phyloP scores from a whole-genome alignment of 2,888 invertebrate species.

The Crematogaster levior region DNA sequence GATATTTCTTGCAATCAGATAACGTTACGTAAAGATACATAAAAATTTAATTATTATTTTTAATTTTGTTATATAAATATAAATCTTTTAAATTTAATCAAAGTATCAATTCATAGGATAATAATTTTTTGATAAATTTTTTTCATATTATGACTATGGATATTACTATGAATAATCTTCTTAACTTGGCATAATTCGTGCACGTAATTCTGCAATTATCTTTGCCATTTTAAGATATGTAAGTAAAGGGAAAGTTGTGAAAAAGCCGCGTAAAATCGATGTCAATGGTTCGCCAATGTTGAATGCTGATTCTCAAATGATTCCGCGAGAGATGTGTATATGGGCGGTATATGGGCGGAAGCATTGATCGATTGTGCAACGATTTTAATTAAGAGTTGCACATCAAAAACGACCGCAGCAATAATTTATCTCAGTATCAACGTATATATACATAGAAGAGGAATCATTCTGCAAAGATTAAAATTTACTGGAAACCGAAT shows the following conservation, averaged over 20 bases:
- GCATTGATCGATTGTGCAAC: slow-evolving; percentile 37
- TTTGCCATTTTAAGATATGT: not conserved
- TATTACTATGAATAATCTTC: not conserved
- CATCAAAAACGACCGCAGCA: slow-evolving; percentile 25
- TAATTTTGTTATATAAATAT: slow-evolving; percentile 21
- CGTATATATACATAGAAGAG: not conserved
- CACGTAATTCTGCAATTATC: slow-evolving; percentile 30
- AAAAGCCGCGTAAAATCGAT: not conserved
- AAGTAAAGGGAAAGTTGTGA: not conserved
- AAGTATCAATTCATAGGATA: slow-evolving; percentile 1
- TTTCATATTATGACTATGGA: not conserved
- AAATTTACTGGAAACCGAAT: slow-evolving; percentile 20
- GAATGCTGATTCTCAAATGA: slow-evolving; percentile 65
- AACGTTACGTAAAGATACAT: not conserved
- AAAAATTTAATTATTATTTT: slow-evolving; percentile 14
- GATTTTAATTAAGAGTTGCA: slow-evolving; percentile 36
- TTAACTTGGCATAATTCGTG: not conserved
- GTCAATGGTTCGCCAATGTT: not conserved
- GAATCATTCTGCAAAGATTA: slow-evolving; percentile 44
- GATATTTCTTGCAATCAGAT: not conserved
- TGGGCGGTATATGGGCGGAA: slow-evolving; percentile 1
- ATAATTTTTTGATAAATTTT: slow-evolving; percentile 2
- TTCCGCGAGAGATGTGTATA: slow-evolving; percentile 34
- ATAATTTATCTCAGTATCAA: slow-evolving; percentile 56
- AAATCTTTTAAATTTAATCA: not conserved